These are phyloP conservation scores for Drosophila nigricruria DNA, from an alignment of 2,888 invertebrate genomes.

Conservation along the genomic window DNA sequence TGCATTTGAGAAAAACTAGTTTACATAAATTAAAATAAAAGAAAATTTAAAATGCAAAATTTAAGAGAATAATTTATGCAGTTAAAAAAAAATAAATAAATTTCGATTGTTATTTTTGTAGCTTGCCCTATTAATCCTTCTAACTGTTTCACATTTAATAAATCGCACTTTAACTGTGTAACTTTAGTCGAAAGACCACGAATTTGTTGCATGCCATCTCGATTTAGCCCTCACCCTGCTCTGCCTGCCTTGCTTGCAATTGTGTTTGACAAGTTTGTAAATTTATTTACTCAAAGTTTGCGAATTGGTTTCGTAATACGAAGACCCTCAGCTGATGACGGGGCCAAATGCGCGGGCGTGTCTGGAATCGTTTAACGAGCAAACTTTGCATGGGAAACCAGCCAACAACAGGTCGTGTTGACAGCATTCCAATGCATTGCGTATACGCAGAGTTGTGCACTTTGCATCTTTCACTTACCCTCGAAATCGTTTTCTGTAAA, in stretches of 20 bases:
- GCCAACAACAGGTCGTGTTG: conserved; percentile 5
- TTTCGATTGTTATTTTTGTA: no score
- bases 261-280: conserved; percentile 13
- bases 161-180: not conserved
- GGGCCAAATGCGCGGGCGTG: conserved; percentile 23
- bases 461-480: conserved; percentile 87
- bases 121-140: not conserved
- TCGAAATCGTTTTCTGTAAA: conserved; percentile 96
- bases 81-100: not conserved
- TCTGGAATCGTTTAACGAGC: conserved; percentile 15
- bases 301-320: conserved; percentile 23
- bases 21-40: conserved; percentile 5
- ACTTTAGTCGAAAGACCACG: not conserved
- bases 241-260: not conserved
- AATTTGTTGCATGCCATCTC: not conserved
- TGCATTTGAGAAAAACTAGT: not conserved
- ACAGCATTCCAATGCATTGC: conserved; percentile 34
- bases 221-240: not conserved
- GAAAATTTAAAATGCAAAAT: not conserved
- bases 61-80: not conserved
- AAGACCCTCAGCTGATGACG: conserved; percentile 3
- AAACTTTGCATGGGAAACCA: conserved; percentile 16
- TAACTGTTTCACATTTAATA: no score
- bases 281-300: conserved; percentile 18
- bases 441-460: conserved; percentile 46